Evolutionary conservation across 2,113 vertebrate genomes (phyloP).

Genomic region (Labeo rohita): DNA sequence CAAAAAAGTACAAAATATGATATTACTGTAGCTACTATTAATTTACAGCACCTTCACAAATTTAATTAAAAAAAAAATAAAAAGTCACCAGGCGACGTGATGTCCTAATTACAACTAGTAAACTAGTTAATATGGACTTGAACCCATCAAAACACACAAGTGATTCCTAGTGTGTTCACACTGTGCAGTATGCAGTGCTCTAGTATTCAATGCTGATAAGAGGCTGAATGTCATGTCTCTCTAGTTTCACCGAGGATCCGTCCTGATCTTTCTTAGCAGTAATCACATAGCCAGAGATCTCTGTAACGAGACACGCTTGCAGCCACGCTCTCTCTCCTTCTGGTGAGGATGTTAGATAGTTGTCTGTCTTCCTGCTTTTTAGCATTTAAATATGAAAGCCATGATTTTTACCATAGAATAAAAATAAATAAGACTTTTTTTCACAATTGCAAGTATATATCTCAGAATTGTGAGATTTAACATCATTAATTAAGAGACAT

Average conservation of each 20-base stretch:
- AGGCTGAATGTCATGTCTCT: neutral
- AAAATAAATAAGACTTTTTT: neutral
- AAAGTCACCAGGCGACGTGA: too few species aligned
- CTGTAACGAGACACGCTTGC: neutral
- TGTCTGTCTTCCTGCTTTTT: neutral
- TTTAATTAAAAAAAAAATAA: too few species aligned
- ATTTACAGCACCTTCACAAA: too few species aligned
- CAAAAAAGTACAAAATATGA: too few species aligned
- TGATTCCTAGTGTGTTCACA: neutral
- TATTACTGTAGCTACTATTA: too few species aligned
- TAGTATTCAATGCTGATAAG: neutral
- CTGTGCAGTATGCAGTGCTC: neutral
- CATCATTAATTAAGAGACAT: too few species aligned
- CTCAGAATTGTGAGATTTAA: too few species aligned
- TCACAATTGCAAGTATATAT: too few species aligned
- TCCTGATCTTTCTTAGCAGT: conserved; percentile 7
- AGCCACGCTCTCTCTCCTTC: neutral
- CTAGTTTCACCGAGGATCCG: neutral
- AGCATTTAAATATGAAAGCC: neutral
- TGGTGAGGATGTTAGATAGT: neutral
- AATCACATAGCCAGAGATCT: neutral
- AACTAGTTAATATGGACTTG: too few species aligned
- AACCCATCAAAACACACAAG: neutral
- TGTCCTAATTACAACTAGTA: too few species aligned
- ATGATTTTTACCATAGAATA: too few species aligned